phyloP scores from a whole-genome alignment of 2,888 invertebrate species.

The Brenthis daphne region DNA sequence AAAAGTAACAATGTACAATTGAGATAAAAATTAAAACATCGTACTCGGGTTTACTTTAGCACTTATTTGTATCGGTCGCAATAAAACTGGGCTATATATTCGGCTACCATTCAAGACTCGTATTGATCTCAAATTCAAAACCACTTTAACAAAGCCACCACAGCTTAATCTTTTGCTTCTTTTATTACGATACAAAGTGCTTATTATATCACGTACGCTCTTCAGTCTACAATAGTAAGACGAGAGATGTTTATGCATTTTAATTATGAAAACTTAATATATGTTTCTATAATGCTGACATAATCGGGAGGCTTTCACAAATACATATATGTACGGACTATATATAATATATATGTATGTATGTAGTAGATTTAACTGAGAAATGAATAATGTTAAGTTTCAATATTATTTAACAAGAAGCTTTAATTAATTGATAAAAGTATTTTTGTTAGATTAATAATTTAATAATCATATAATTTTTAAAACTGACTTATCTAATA shows the following conservation, averaged over 20 bases:
- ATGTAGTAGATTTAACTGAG: no score
- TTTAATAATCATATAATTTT: no score
- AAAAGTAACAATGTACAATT: not conserved
- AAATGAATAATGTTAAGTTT: no score
- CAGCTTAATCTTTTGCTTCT: constrained; percentile 29
- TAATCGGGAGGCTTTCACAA: no score
- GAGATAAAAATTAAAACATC: constrained; percentile 1
- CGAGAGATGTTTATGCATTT: not conserved
- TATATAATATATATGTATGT: no score
- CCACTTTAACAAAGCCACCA: constrained; percentile 27
- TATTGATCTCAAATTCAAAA: constrained; percentile 50
- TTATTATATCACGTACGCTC: constrained; percentile 23
- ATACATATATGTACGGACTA: no score
- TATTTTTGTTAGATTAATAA: no score
- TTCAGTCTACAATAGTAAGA: constrained; percentile 15
- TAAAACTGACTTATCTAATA: no score
- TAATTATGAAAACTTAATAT: constrained; percentile 1
- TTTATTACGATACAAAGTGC: constrained; percentile 23
- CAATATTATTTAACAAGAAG: no score
- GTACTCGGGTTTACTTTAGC: not conserved
- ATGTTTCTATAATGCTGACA: not conserved
- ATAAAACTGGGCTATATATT: constrained; percentile 33
- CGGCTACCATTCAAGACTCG: constrained; percentile 38
- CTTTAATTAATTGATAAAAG: no score
- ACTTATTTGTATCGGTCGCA: constrained; percentile 23